Evolutionary conservation across 30 jellyfish, hydroid and myxozoan species (phyloP).

Genomic region (Sanderia malayensis): DNA sequence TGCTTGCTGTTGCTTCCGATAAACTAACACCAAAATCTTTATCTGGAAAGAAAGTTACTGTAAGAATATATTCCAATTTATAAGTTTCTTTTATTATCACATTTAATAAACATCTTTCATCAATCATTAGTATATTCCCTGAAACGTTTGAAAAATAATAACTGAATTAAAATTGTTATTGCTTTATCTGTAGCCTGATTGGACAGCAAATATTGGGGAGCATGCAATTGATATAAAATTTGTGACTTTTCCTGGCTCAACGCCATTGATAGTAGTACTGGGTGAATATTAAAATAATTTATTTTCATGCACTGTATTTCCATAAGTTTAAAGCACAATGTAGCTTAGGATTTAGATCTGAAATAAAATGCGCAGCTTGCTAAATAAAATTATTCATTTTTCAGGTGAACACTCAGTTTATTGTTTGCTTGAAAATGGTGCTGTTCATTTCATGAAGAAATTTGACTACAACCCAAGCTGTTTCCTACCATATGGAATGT

Average conservation of each 20-base stretch:
- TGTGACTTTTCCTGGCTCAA: constrained; percentile 46
- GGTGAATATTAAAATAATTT: no score
- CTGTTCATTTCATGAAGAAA: constrained; percentile 61
- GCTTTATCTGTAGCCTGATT: constrained; percentile 70
- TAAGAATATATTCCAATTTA: constrained; percentile 27
- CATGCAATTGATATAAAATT: constrained; percentile 47
- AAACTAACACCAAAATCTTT: constrained; percentile 49
- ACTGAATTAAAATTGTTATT: no score
- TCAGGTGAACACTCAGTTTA: constrained; percentile 83
- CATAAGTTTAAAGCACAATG: no score
- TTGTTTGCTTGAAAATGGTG: constrained; percentile 68
- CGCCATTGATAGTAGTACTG: constrained; percentile 49
- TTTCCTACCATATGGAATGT: constrained; percentile 62
- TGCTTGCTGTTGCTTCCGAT: constrained; percentile 79
- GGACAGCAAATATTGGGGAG: constrained; percentile 82
- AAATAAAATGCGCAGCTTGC: no score
- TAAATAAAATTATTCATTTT: no score
- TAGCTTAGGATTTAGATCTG: no score
- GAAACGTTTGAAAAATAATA: no score
- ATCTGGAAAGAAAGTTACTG: constrained; percentile 81
- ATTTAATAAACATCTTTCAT: no score
- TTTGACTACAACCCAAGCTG: constrained; percentile 81
- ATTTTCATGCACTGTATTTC: no score
- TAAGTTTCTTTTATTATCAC: no score
- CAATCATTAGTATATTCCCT: no score